Conservation (phyloP, 1,140 invertebrate species). For the Trinorchestia longiramus region DNA sequence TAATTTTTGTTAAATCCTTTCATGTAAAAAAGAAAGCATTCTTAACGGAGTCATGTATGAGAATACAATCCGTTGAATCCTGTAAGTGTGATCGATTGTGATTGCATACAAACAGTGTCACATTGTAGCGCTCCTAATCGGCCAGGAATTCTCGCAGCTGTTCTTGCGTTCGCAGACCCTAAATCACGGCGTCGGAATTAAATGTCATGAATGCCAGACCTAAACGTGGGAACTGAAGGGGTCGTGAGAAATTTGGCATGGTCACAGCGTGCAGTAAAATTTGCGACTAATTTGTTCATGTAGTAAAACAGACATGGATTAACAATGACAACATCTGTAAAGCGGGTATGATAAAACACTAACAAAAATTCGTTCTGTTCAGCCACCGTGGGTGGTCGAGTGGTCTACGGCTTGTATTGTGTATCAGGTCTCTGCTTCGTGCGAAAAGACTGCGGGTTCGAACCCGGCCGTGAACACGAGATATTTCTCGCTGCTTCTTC, state of each 20-base stretch:
- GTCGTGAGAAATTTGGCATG: neutral
- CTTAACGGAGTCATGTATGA: neutral
- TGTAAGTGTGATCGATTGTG: neutral
- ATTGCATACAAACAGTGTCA: neutral
- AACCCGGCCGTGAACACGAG: too few species aligned
- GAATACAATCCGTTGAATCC: neutral
- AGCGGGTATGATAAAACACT: neutral
- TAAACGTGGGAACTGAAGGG: conserved; percentile 7
- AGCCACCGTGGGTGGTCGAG: too few species aligned
- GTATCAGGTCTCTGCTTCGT: too few species aligned
- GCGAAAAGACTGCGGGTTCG: too few species aligned
- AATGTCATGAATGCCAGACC: neutral
- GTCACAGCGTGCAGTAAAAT: neutral
- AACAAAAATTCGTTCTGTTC: neutral
- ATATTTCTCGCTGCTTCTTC: too few species aligned
- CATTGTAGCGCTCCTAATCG: neutral
- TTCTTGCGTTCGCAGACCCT: neutral
- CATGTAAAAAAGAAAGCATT: neutral
- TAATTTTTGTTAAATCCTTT: neutral
- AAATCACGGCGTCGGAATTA: conserved; percentile 26
- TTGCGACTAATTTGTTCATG: neutral
- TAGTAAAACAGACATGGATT: neutral
- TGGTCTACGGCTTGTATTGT: too few species aligned
- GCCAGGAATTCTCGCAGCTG: neutral
- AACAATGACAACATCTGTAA: neutral